Conservation (phyloP, 2,797 vertebrate genomes). For the Enteromius radiatus region DNA sequence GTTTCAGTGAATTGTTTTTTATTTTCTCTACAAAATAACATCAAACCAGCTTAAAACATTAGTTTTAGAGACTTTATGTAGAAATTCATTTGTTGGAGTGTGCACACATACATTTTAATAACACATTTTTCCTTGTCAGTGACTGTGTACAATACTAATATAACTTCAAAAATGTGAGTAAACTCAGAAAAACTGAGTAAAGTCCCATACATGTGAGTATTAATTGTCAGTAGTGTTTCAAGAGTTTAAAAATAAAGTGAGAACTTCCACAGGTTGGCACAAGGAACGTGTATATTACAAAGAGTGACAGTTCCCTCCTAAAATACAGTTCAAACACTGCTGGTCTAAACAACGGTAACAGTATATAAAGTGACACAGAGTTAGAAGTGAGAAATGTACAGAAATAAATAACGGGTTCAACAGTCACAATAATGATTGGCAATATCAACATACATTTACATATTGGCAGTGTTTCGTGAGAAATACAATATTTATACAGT, state of each 20-base stretch:
- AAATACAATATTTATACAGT: constrained; percentile 26
- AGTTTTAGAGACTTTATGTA: constrained; percentile 73
- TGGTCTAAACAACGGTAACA: constrained; percentile 42
- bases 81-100: constrained; percentile 67
- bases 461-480: constrained; percentile 44
- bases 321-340: constrained; percentile 49
- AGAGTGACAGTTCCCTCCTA: constrained; percentile 56
- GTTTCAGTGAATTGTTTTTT: neutral
- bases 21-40: constrained; percentile 7
- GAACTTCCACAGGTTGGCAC: constrained; percentile 82
- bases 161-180: constrained; percentile 64
- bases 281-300: constrained; percentile 70
- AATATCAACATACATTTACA: constrained; percentile 42
- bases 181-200: constrained; percentile 46
- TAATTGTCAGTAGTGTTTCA: constrained; percentile 62
- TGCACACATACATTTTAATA: constrained; percentile 63
- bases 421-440: constrained; percentile 39
- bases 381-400: constrained; percentile 19
- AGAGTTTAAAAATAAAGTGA: constrained; percentile 65
- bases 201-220: constrained; percentile 63
- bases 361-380: constrained; percentile 52
- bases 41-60: neutral
- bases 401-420: constrained; percentile 41
- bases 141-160: constrained; percentile 66
- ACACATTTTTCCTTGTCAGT: constrained; percentile 55